Base-by-base conservation (phyloP, 2,113 vertebrate species). In the Nestor notabilis region DNA sequence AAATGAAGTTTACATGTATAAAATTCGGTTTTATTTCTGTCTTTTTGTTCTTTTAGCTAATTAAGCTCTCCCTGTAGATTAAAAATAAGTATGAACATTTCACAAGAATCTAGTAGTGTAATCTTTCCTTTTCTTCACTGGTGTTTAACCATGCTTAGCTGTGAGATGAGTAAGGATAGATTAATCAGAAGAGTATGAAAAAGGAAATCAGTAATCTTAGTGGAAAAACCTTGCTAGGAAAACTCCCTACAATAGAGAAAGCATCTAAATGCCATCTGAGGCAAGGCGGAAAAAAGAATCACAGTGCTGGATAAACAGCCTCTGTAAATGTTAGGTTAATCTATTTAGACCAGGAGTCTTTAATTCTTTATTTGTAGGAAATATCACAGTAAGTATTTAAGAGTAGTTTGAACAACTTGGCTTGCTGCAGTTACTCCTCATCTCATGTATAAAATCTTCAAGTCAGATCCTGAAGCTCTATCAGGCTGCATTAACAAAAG, bases 251-350 rank as follows among this genome's bases (percentile, higher is more conserved):
- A 80, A 24, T 71, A 33, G 25, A 53, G 41, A 93, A 92, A 14
- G 28, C 13, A 14, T 44, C 53, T 17, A 83, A 91, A 83, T 63
- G 23, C 37, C 27, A 43, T 53, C 28, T 53, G 58, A 88, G 53
- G 13, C 53, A 88, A 83, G 70, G 58, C n/a, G 76, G 39, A 79
- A 80, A 31, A 78, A 87, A 65, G 37, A 91, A 69, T 49, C 43
- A 41, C 2, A 2, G 75, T 70, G 56, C 52, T 86, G 41, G 55
- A 74, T 83, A 78, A 83, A 83, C 60, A 72, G 76, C 15, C 61
- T 88, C 43, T 87, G 31, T 58, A 90, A 87, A 91, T 74, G 49
- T 72, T 85, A 76, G 12, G 16, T 49, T 89, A 68, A 71, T 87
- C 83, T 61, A 39, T 70, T 60, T 75, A 78, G 49, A 83, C 18